Conservation (phyloP, 2,113 vertebrate genomes). For the Micromys minutus region DNA sequence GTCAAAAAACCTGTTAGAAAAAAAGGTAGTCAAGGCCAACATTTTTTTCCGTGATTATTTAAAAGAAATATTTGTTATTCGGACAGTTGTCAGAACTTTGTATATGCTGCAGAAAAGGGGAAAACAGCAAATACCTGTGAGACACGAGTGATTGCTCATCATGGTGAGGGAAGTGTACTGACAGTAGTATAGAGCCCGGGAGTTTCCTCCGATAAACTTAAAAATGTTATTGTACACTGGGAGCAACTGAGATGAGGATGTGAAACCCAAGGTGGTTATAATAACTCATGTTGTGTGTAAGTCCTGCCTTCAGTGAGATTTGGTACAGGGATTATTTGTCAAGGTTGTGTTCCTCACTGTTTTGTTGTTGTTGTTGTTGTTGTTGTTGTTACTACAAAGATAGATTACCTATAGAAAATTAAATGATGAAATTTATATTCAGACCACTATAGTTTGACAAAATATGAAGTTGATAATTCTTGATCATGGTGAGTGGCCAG, state of each 20-base stretch:
- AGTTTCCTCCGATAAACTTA: background rate
- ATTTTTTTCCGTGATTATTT: background rate
- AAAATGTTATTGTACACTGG: background rate
- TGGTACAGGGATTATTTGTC: background rate
- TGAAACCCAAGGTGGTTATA: background rate
- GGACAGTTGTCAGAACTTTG: background rate
- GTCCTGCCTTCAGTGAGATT: background rate
- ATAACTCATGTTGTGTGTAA: background rate
- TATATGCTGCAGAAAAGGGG: background rate
- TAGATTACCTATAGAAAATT: background rate
- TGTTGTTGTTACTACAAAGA: background rate
- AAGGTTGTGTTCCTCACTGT: background rate
- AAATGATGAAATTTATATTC: slow-evolving; percentile 11
- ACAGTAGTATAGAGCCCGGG: background rate
- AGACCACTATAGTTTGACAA: background rate
- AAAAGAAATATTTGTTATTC: background rate
- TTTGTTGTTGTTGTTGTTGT: no score
- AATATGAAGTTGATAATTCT: background rate
- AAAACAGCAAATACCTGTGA: background rate
- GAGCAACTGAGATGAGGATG: background rate
- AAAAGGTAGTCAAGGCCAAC: background rate
- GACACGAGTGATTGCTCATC: background rate
- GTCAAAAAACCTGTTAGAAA: background rate
- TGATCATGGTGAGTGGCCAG: no score
- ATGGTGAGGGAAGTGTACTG: background rate